phyloP scores from a whole-genome alignment of 2,888 invertebrate species.

The Yponomeuta malinellus region DNA sequence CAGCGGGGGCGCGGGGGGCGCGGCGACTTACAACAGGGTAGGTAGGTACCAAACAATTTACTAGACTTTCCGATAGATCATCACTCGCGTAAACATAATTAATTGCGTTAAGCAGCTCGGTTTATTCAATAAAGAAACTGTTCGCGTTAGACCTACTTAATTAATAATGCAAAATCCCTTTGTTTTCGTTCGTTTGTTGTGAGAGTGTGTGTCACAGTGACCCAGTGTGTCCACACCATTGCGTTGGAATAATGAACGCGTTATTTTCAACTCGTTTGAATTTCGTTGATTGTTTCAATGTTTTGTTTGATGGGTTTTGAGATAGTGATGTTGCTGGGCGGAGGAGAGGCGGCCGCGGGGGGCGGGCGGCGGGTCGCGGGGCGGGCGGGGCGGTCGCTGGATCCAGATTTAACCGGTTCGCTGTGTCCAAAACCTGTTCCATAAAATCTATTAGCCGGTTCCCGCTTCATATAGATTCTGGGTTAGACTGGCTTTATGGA shows the following conservation, averaged over 20 bases:
- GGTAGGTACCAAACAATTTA: too few species aligned
- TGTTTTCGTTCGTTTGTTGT: neutral
- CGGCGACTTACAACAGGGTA: too few species aligned
- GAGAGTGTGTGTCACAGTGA: neutral
- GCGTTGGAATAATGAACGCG: neutral
- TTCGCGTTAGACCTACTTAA: slow-evolving; percentile 1
- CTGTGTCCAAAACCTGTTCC: slow-evolving; percentile 28
- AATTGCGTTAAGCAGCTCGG: neutral
- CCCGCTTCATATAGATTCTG: slow-evolving; percentile 26
- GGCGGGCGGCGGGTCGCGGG: neutral
- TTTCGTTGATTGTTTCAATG: slow-evolving; percentile 1
- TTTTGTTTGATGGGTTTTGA: slow-evolving; percentile 1
- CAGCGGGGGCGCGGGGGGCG: too few species aligned
- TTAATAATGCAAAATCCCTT: neutral
- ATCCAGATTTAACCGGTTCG: slow-evolving; percentile 35
- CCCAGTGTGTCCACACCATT: neutral
- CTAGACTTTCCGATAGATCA: too few species aligned
- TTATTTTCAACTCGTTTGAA: neutral
- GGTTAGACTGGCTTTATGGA: slow-evolving; percentile 39
- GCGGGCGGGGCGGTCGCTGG: slow-evolving; percentile 27
- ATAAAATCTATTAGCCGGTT: slow-evolving; percentile 34
- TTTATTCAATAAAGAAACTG: neutral
- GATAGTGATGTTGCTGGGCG: neutral
- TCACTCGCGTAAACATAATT: too few species aligned
- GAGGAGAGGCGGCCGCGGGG: neutral